A percentile compares a stretch with the other conserved stretches of the same genome.
Conservation (phyloP, 2,888 invertebrate genomes). For the Teleiodes luculella region DNA sequence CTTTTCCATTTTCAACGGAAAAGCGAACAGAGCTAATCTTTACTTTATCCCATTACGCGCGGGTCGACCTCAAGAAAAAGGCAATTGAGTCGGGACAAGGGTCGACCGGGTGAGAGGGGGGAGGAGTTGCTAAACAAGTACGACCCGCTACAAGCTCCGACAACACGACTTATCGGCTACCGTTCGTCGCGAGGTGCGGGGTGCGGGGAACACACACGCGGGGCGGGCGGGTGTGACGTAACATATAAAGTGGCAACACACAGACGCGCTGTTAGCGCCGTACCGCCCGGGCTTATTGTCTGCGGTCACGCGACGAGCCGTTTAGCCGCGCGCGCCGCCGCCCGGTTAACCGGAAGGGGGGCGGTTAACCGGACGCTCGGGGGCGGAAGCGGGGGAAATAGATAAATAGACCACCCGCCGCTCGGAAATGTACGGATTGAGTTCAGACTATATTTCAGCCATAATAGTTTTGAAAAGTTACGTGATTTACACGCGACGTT, state of each 20-base stretch:
- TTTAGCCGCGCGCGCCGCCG: conserved; percentile 75
- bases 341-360: conserved; percentile 78
- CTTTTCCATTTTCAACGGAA: conserved; percentile 58
- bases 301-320: conserved; percentile 79
- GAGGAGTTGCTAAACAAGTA: conserved; percentile 56
- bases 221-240: conserved; percentile 36
- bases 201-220: conserved; percentile 16
- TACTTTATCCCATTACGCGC: conserved; percentile 69
- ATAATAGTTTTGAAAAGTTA: conserved; percentile 77
- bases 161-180: conserved; percentile 59
- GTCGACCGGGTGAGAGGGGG: conserved; percentile 29
- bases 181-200: conserved; percentile 32
- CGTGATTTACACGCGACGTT: conserved; percentile 75
- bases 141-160: conserved; percentile 53
- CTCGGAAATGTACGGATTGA: conserved; percentile 79
- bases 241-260: conserved; percentile 77
- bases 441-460: conserved; percentile 77
- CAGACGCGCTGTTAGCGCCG: conserved; percentile 55
- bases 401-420: conserved; percentile 77
- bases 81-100: conserved; percentile 62
- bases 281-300: conserved; percentile 78
- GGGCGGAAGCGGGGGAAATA: conserved; percentile 79
- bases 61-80: conserved; percentile 70
- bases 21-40: conserved; percentile 69
- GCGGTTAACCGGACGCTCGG: conserved; percentile 77